Conservation (phyloP, 1,140 invertebrate species). For the Sycophila sp. region DNA sequence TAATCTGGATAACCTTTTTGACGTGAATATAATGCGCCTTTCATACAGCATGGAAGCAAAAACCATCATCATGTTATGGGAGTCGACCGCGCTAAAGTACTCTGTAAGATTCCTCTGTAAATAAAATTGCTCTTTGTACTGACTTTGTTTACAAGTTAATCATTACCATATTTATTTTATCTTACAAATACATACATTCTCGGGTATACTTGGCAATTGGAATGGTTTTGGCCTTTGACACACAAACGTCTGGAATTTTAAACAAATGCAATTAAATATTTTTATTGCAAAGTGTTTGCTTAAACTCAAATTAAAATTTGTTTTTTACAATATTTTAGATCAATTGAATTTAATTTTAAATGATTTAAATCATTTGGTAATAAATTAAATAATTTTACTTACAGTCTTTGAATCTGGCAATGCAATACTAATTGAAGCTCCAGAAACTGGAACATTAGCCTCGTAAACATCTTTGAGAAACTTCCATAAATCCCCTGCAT, state of each 20-base stretch:
- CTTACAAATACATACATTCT: conserved; percentile 82
- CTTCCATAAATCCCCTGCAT: conserved; percentile 67
- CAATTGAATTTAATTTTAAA: conserved; percentile 9
- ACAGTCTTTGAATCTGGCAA: conserved; percentile 60
- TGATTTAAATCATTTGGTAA: too few relatives aligned
- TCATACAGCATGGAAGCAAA: conserved; percentile 96
- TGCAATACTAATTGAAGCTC: conserved; percentile 58
- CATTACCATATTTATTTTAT: too few relatives aligned
- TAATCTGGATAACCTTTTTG: conserved; percentile 84
- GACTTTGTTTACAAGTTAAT: background rate
- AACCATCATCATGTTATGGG: conserved; percentile 91
- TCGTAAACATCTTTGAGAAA: conserved; percentile 77
- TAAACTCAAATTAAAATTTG: background rate
- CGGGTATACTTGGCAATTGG: conserved; percentile 90
- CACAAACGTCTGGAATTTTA: conserved; percentile 72
- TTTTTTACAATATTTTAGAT: background rate
- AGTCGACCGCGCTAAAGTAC: conserved; percentile 94
- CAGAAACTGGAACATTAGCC: conserved; percentile 68
- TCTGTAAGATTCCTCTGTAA: conserved; percentile 92
- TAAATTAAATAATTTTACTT: conserved; percentile 34
- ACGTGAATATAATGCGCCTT: conserved; percentile 89
- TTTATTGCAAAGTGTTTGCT: too few relatives aligned
- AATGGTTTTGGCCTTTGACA: conserved; percentile 82
- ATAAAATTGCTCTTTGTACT: conserved; percentile 12
- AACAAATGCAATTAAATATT: too few relatives aligned